Evolutionary conservation across 2,888 invertebrate genomes (phyloP).

Genomic region (Hecatera dysodea): DNA sequence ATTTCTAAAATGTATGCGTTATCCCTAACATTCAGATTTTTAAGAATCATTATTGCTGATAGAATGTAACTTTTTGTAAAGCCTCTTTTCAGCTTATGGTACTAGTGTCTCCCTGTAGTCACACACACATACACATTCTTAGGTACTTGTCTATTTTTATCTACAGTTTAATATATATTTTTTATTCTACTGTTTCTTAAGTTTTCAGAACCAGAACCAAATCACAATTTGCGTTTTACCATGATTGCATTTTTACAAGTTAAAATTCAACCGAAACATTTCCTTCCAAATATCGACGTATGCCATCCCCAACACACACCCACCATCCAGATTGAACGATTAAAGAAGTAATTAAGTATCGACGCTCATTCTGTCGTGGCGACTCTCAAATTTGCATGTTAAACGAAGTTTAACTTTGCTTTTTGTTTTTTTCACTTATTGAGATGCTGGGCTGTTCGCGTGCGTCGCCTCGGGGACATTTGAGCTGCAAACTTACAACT

Average conservation of each 20-base stretch:
- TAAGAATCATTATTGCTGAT: too few relatives aligned
- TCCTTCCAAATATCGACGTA: constrained; percentile 21
- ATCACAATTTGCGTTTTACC: background rate
- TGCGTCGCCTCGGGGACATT: constrained; percentile 82
- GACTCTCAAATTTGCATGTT: constrained; percentile 91
- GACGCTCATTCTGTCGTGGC: constrained; percentile 89
- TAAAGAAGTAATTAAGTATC: constrained; percentile 90
- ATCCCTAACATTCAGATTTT: too few relatives aligned
- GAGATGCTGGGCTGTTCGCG: constrained; percentile 85
- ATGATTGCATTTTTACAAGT: too few relatives aligned
- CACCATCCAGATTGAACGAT: constrained; percentile 89
- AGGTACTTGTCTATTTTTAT: too few relatives aligned
- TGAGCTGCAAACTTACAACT: constrained; percentile 50
- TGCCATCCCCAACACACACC: constrained; percentile 73
- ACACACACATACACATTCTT: too few relatives aligned
- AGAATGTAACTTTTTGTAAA: too few relatives aligned
- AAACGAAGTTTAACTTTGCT: constrained; percentile 89
- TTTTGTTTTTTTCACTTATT: constrained; percentile 88
- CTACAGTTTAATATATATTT: background rate
- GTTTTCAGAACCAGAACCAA: background rate
- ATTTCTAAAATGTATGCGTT: background rate
- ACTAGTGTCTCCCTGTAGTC: too few relatives aligned
- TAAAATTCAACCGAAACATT: constrained; percentile 22
- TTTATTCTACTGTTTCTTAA: background rate
- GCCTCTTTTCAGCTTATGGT: too few relatives aligned